Base-by-base conservation (phyloP, 1,140 invertebrate species). In the Aphis gossypii region DNA sequence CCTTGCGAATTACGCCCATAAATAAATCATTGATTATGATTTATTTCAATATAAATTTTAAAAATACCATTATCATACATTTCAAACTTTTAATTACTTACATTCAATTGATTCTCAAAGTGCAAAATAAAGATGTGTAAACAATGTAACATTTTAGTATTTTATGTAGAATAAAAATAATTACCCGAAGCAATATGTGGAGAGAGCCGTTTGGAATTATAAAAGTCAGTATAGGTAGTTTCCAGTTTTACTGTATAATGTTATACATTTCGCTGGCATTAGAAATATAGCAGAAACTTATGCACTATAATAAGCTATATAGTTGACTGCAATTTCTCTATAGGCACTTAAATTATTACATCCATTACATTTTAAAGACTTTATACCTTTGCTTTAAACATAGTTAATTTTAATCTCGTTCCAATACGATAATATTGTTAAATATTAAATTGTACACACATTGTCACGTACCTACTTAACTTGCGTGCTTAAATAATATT, bases 271-370 rank as follows among this genome's bases (percentile, higher is more conserved):
- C 20, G 86, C 48, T 35, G 18, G 51, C 44, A 51, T 46, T 48
- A 14, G 35, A 48, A 88, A 88, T 88, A 88, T 35, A 88, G n/a
- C 60, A n/a, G 14, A n/a, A 76, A 76, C 4, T 46, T 44, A 86
- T 11, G 41, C 9, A 18, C 4, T 76, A 30, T 51, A 46, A 30
- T 51, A 46, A 48, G 30, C 30, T n/a, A 30, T 87, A 46, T 8
- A 51, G 86, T 88, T 88, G n/a, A 14, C 14, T n/a, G 21, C 20
- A 38, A 88, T 88, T 88, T 88, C 86, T 88, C 46, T 88, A 46
- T 35, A 51, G 14, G 5, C 11, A 86, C 41, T 46, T 25, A 8
- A 84, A 44, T 41, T 84, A 86, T 86, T 86, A 68, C 30, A 76
- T 76, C 56, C 56, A 68, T 68, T n/a, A 76, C 60, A 76, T 76